phyloP scores from a whole-genome alignment of 2,797 vertebrate species.

The Hephaestus fuliginosus region DNA sequence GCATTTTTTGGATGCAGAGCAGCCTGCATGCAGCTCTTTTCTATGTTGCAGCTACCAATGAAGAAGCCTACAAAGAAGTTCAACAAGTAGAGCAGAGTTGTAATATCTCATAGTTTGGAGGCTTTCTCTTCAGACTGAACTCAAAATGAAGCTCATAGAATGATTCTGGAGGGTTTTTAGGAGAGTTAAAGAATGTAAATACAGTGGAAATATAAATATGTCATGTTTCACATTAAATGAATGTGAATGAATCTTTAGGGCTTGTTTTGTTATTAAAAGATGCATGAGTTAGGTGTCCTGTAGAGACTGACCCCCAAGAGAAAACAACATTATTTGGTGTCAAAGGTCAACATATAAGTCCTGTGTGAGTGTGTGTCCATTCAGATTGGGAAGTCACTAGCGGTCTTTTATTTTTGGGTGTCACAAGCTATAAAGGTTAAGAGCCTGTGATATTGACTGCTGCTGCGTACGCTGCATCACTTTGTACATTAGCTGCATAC shows the following conservation, averaged over 20 bases:
- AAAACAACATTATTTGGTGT: conserved; percentile 1
- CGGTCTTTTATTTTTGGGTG: conserved; percentile 50
- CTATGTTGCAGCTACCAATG: not conserved
- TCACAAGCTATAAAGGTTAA: conserved; percentile 68
- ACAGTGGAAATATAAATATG: not conserved
- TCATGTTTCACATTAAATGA: not conserved
- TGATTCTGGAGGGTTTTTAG: not conserved
- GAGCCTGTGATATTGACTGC: conserved; percentile 61
- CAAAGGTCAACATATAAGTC: conserved; percentile 19
- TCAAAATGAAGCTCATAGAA: not conserved
- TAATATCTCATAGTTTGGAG: not conserved
- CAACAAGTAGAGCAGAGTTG: not conserved
- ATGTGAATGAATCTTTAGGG: not conserved
- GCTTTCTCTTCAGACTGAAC: not conserved
- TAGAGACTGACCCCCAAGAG: not conserved
- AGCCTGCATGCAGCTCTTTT: not conserved
- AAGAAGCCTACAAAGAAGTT: not conserved
- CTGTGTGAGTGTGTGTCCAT: not conserved
- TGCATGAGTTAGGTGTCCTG: not conserved
- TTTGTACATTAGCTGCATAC: conserved; percentile 73
- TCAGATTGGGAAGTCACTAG: not conserved
- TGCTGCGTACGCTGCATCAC: conserved; percentile 43
- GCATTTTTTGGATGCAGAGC: not conserved
- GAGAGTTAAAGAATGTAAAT: not conserved
- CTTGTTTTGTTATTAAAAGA: not conserved